Base-by-base conservation (phyloP, 2,113 vertebrate genomes). In the Neodontobutis hainanensis region DNA sequence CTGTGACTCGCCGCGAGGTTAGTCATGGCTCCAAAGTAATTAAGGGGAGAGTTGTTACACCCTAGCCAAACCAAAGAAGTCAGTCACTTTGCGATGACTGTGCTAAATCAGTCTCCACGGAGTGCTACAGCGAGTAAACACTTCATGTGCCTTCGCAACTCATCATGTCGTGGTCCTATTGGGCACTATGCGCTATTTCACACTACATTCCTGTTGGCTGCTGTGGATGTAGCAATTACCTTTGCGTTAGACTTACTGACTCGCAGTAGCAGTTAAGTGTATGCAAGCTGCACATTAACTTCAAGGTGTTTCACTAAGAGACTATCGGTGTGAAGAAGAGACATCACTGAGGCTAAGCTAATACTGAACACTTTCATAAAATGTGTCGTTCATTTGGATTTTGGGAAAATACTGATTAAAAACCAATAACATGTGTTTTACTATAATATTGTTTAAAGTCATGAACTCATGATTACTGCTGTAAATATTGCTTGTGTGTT, bases 21-120 rank as follows among this genome's bases (percentile, higher is more conserved):
- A 89, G 89, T 86, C 88, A 87, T 83, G 86, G 87, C 89, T 89
- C 88, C 85, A 83, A 89, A 90, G 90, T 90, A 92, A 92, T 92
- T 90, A 92, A 92, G 89, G 86, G 76, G 89, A 90, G 87, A 91
- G 88, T 89, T 91, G 86, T 92, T 90, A 88, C 88, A 91, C 86
- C 88, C 87, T 71, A 89, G 88, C 86, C 85, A 81, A 91, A 90
- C 80, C 85, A 85, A 91, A 86, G 84, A 90, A 93, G 87, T 89
- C 87, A 83, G 85, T 91, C 88, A 88, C 84, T 91, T 89, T 89
- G 89, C 85, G 84, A 88, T 87, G 86, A 87, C 86, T 87, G 89
- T 88, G 81, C 87, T 87, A 89, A 89, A 90, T 88, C 89, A 90
- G 86, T 87, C 87, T 91, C 88, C 76, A 62, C 44, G 73, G 89